Percentiles rank a stretch among this genome's conserved stretches.
Conservation (phyloP, 2,888 invertebrate genomes). For the Aphodius granarius region DNA sequence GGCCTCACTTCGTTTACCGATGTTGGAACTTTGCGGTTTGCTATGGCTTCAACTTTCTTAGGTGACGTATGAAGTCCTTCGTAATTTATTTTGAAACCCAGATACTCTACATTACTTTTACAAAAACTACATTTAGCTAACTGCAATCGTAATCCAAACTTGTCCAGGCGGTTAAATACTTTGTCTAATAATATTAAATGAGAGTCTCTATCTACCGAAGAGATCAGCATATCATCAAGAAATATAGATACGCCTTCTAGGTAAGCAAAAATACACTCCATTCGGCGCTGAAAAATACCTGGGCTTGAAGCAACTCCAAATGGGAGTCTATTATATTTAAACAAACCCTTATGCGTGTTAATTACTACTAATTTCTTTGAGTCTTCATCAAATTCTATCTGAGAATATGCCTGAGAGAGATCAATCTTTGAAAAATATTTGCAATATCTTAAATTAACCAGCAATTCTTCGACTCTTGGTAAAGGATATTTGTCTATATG, state of each 20-base stretch:
- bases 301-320: background rate
- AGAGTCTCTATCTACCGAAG: background rate
- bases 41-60: conserved; percentile 30
- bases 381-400: background rate
- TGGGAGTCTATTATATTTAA: background rate
- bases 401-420: too few species aligned
- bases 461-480: too few species aligned
- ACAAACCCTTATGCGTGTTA: background rate
- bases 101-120: conserved; percentile 27
- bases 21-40: conserved; percentile 16
- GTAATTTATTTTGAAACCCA: conserved; percentile 27
- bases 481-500: too few species aligned
- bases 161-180: background rate
- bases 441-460: too few species aligned
- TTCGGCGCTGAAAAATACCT: background rate
- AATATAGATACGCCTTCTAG: background rate
- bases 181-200: background rate
- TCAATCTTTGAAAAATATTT: too few species aligned
- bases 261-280: background rate
- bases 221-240: background rate
- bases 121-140: conserved; percentile 25
- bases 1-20: too few species aligned
- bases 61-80: conserved; percentile 26
- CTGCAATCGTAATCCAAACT: background rate
- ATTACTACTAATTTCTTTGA: too few species aligned